phyloP scores from a whole-genome alignment of 2,113 vertebrate genomes.

The Eclectus roratus region DNA sequence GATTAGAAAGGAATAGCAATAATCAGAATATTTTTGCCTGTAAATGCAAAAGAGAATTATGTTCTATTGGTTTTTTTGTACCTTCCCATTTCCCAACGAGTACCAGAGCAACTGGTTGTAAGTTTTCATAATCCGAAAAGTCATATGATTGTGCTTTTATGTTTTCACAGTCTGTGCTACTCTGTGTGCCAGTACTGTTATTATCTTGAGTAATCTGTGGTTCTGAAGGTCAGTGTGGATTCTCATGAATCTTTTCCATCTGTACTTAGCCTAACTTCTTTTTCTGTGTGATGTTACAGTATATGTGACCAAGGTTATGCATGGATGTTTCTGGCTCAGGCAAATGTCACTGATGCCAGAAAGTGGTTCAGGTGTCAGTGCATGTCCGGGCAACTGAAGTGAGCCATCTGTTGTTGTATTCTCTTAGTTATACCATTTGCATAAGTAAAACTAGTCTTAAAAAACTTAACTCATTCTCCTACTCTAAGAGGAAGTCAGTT shows the following conservation, averaged over 20 bases:
- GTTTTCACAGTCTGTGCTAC: not conserved
- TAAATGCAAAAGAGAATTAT: not conserved
- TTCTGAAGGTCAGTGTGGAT: not conserved
- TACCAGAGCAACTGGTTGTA: not conserved
- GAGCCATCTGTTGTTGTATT: not conserved
- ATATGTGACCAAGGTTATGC: fast-evolving
- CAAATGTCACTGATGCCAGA: not conserved
- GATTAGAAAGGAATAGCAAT: not conserved
- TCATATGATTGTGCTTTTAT: not conserved
- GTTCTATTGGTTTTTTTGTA: fast-evolving
- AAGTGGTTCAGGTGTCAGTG: not conserved
- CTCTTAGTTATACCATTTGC: not conserved
- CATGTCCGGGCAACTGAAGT: not conserved
- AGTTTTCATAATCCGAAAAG: not conserved
- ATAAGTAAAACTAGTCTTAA: not conserved
- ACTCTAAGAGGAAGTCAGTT: not conserved
- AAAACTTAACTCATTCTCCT: not conserved
- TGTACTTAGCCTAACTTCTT: not conserved
- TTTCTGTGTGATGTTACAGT: not conserved
- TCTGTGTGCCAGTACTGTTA: not conserved
- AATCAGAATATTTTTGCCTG: not conserved
- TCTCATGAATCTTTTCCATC: not conserved
- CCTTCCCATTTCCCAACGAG: not conserved
- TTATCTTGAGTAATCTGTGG: not conserved
- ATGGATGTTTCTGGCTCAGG: not conserved